A percentile compares a stretch with the other conserved stretches of the same genome.
Conservation (phyloP, 1,140 invertebrate species). For the Brachionus manjavacas region DNA sequence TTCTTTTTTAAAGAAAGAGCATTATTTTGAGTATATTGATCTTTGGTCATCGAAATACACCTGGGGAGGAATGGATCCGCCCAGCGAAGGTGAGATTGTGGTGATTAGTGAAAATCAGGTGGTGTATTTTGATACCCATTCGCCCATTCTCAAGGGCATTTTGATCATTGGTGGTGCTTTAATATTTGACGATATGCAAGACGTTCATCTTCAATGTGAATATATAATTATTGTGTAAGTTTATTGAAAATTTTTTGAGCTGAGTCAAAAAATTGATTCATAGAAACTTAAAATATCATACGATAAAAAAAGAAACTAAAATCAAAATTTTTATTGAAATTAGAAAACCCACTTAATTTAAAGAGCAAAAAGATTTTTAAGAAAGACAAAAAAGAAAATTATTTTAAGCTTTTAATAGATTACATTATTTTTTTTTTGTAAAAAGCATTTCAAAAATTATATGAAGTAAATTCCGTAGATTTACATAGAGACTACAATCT, state of each 20-base stretch:
- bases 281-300: no score
- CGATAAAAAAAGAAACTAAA: no score
- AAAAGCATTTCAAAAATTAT: no score
- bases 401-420: not conserved
- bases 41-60: conserved; percentile 48
- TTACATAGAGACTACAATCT: no score
- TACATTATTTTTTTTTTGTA: no score
- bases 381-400: not conserved
- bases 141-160: conserved; percentile 46
- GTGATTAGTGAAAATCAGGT: conserved; percentile 49
- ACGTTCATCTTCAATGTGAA: conserved; percentile 44
- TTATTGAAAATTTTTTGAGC: not conserved
- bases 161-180: conserved; percentile 44
- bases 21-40: conserved; percentile 47
- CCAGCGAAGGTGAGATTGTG: conserved; percentile 50
- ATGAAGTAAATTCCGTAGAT: no score
- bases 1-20: not conserved
- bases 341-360: no score
- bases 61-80: conserved; percentile 46
- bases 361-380: not conserved
- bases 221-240: conserved; percentile 43
- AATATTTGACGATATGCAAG: conserved; percentile 44
- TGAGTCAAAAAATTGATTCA: not conserved
- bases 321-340: no score
- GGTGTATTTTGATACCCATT: conserved; percentile 50